A percentile compares a stretch with the other conserved stretches of the same genome.
Evolutionary conservation across 2,113 vertebrate genomes (phyloP).

Genomic region (Sander vitreus): DNA sequence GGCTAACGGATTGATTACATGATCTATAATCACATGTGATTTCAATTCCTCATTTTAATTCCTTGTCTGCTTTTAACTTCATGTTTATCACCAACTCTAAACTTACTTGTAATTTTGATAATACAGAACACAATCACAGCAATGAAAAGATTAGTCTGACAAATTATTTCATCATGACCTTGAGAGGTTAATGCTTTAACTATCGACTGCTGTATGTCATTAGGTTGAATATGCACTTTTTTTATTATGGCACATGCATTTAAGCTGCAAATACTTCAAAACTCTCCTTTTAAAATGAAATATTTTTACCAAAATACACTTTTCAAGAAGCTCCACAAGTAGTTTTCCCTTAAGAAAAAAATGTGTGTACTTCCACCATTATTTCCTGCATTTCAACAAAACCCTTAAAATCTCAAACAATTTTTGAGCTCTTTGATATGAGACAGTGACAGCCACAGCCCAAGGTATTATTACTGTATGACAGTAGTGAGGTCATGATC

Average conservation of each 20-base stretch:
- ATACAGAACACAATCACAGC: conserved; percentile 11
- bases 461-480: conserved; percentile 64
- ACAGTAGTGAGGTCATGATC: conserved; percentile 67
- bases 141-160: background rate
- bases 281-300: background rate
- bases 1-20: conserved; percentile 10
- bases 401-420: background rate
- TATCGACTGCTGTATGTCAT: background rate
- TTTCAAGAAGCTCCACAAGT: conserved; percentile 1
- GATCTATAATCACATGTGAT: background rate
- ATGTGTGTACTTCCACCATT: background rate
- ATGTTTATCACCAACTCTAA: background rate
- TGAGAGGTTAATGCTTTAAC: background rate
- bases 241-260: background rate
- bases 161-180: background rate
- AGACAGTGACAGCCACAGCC: conserved; percentile 45
- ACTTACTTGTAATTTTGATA: background rate
- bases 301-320: background rate
- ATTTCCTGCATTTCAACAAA: background rate
- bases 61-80: background rate
- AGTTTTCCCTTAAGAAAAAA: background rate
- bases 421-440: conserved; percentile 43
- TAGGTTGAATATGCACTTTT: background rate
- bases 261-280: background rate
- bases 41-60: background rate